phyloP scores from a whole-genome alignment of 2,113 vertebrate genomes.

The Trinectes maculatus region DNA sequence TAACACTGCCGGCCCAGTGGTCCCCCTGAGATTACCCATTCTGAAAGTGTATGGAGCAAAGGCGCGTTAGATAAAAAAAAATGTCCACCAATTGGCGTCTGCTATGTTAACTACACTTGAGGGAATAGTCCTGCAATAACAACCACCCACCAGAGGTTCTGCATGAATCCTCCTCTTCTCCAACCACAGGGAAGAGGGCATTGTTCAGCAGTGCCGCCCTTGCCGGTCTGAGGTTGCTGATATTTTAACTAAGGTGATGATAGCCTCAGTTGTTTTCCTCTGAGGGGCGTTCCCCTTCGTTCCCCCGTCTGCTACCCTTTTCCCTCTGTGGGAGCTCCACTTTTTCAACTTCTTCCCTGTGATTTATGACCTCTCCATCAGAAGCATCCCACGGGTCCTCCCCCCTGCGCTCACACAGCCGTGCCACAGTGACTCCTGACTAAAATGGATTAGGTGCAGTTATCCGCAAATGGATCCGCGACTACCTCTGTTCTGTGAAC shows the following conservation, averaged over 20 bases:
- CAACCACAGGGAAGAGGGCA: constrained; percentile 49
- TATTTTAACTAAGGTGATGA: constrained; percentile 75
- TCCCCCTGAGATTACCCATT: constrained; percentile 42
- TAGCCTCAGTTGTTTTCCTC: constrained; percentile 66
- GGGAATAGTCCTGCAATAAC: constrained; percentile 67
- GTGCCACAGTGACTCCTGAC: constrained; percentile 65
- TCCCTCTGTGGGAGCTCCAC: constrained; percentile 64
- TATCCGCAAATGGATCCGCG: constrained; percentile 78
- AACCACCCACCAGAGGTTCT: constrained; percentile 53
- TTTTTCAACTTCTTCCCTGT: constrained; percentile 71
- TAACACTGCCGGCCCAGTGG: constrained; percentile 12
- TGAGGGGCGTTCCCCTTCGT: constrained; percentile 26
- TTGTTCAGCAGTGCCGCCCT: constrained; percentile 56
- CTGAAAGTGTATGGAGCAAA: constrained; percentile 58
- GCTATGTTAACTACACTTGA: constrained; percentile 64
- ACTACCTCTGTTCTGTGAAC: constrained; percentile 55
- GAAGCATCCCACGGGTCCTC: constrained; percentile 63
- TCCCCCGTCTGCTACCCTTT: constrained; percentile 42
- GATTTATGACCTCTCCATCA: constrained; percentile 78
- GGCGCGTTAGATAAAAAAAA: constrained; percentile 66
- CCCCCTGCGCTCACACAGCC: constrained; percentile 29
- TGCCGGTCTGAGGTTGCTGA: constrained; percentile 57
- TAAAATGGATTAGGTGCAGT: constrained; percentile 79
- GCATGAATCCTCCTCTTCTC: constrained; percentile 45
- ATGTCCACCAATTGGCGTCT: constrained; percentile 52